phyloP scores from a whole-genome alignment of 2,113 vertebrate genomes.

The Periophthalmus modestus region DNA sequence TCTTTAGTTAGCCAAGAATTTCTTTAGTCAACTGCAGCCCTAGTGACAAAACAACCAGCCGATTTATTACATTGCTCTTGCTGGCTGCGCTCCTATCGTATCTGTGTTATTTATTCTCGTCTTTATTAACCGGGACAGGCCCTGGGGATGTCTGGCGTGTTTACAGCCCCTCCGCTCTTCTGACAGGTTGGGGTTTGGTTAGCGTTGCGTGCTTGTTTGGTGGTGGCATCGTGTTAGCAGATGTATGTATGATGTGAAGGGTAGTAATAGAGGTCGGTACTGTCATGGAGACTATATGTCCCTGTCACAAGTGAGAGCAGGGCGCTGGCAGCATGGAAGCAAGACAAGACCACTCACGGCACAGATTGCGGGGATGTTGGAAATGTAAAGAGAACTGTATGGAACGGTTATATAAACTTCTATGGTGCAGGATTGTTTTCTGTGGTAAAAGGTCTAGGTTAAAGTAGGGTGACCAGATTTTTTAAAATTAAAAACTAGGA shows the following conservation, averaged over 20 bases:
- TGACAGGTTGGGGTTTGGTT: neutral
- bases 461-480: no score
- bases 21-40: no score
- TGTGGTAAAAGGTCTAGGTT: no score
- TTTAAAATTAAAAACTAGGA: no score
- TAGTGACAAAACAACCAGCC: no score
- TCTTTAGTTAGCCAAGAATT: no score
- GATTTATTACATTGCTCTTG: no score
- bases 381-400: neutral
- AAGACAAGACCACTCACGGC: slow-evolving; percentile 46
- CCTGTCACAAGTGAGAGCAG: slow-evolving; percentile 34
- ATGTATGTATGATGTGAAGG: neutral
- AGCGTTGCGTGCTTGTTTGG: neutral
- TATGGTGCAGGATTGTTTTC: no score
- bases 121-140: slow-evolving; percentile 9
- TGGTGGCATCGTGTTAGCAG: slow-evolving; percentile 4
- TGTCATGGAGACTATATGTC: slow-evolving; percentile 44
- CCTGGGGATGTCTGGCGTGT: slow-evolving; percentile 1
- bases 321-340: slow-evolving; percentile 32
- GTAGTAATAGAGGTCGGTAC: no score
- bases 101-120: slow-evolving; percentile 13
- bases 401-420: neutral
- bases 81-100: neutral
- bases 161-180: neutral
- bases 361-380: neutral